These are phyloP conservation scores for Arremon aurantiirostris DNA, from an alignment of 2,797 vertebrate genomes.

Conservation along the genomic window DNA sequence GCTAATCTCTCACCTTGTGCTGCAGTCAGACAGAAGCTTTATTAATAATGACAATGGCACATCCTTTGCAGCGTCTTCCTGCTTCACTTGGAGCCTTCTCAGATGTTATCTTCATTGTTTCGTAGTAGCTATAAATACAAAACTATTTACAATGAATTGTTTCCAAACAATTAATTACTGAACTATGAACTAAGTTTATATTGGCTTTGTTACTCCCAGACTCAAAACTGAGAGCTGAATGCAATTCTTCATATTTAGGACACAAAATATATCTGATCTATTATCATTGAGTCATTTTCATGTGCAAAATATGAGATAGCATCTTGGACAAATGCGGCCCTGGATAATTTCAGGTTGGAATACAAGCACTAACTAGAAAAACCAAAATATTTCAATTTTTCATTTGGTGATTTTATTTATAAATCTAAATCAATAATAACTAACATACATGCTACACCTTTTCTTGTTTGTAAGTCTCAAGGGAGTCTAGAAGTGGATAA, in stretches of 20 bases:
- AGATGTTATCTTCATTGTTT: slow-evolving; percentile 66
- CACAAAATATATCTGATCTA: background rate
- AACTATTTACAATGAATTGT: slow-evolving; percentile 33
- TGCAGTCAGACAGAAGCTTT: slow-evolving; percentile 32
- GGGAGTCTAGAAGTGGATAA: background rate
- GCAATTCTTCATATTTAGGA: background rate
- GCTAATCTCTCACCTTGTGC: slow-evolving; percentile 37
- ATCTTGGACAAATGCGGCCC: background rate
- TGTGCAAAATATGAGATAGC: background rate
- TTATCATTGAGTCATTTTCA: background rate
- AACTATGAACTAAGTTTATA: slow-evolving; percentile 24
- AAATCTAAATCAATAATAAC: background rate
- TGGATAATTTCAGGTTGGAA: background rate
- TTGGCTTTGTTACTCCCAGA: background rate
- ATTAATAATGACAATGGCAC: slow-evolving; percentile 52
- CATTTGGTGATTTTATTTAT: background rate
- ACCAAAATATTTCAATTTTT: background rate
- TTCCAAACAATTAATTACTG: slow-evolving; percentile 50
- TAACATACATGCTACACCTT: background rate
- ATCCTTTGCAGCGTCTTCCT: slow-evolving; percentile 61
- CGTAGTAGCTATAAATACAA: slow-evolving; percentile 47
- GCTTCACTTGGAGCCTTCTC: slow-evolving; percentile 51
- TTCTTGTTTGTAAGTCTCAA: background rate
- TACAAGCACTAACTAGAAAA: background rate
- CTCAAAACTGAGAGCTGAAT: background rate